Evolutionary conservation across 2,797 vertebrate species (phyloP).

Genomic region (Glossophaga mutica): DNA sequence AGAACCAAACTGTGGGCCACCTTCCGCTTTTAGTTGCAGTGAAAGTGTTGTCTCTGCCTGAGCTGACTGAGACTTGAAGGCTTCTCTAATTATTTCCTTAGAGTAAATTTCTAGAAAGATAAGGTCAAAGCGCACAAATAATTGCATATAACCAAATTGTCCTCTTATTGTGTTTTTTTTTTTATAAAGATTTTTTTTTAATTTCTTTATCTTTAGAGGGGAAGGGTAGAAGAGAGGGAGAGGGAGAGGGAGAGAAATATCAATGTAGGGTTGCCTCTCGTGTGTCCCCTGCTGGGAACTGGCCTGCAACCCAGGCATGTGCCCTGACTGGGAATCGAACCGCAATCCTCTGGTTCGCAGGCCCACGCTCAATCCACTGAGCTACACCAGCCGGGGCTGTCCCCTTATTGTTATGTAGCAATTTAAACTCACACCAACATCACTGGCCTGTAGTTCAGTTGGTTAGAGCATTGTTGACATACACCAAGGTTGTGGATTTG

Average conservation of each 20-base stretch:
- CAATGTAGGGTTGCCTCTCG: too few species aligned
- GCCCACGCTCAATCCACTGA: too few species aligned
- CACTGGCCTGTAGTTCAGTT: background rate
- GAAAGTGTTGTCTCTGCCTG: background rate
- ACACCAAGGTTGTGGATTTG: background rate
- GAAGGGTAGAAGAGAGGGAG: too few species aligned
- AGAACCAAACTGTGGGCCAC: background rate
- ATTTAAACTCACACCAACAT: background rate
- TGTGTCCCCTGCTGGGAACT: too few species aligned
- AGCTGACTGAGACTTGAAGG: background rate
- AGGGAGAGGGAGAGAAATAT: too few species aligned
- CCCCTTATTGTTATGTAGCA: background rate
- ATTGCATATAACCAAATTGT: background rate
- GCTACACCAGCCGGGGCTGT: too few species aligned
- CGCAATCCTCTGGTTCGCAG: too few species aligned
- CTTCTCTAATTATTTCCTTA: slow-evolving; percentile 3
- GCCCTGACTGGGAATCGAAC: too few species aligned
- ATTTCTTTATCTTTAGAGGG: too few species aligned
- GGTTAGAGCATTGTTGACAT: background rate
- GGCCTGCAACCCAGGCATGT: too few species aligned
- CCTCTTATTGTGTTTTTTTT: background rate
- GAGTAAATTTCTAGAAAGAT: background rate
- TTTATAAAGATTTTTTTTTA: too few species aligned
- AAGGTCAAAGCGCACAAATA: background rate
- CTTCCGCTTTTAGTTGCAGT: background rate